Evolutionary conservation across 2,797 vertebrate species (phyloP), one percentile per base, ranked within the genome.

Genomic region (Diglossa cyanea): DNA sequence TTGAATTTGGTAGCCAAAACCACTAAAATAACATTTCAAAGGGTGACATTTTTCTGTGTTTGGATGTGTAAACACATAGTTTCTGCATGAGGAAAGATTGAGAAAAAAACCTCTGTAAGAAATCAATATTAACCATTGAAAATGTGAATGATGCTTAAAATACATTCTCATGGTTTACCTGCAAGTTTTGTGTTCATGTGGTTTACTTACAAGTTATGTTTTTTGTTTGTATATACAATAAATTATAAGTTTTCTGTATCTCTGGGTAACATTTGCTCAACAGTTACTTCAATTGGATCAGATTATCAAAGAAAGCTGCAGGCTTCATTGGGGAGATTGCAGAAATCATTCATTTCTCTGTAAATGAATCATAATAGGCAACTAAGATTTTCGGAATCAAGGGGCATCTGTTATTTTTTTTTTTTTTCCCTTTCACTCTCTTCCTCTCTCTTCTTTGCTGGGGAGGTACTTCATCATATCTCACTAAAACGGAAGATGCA

Each of bases 381-480:
- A 96, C 78, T 79, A 95, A 94, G 94, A 90, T 92, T 97, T 96
- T 93, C 92, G 35, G 50, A 94, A 92, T 91, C 80, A 92, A 57
- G 83, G 53, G 63, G 28, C 21, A 44, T 11, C 17, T 40, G 16
- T 26, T 18, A 23, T 28, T 20, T 25, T 10, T 21, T 33, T 60
- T 62, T 67, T 65, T 35, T 35, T 35, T 35, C 9, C 31, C 45
- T 71, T 80, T 17, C 45, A 12, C 39, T 87, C 39, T 82, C 53
- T 92, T 61, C 79, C 53, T 66, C 60, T 95, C 55, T 80, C 47
- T 77, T 74, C 57, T 92, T 76, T 92, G 66, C 74, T 86, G 95
- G 94, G 95, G 95, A 97, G 93, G 81, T 89, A 84, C 94, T 96
- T 97, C 88, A 97, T 96, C 95, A 86, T 77, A 82, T 97, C 93